Base-by-base conservation (phyloP, 1,140 invertebrate genomes). In the Acromyrmex echinatior region DNA sequence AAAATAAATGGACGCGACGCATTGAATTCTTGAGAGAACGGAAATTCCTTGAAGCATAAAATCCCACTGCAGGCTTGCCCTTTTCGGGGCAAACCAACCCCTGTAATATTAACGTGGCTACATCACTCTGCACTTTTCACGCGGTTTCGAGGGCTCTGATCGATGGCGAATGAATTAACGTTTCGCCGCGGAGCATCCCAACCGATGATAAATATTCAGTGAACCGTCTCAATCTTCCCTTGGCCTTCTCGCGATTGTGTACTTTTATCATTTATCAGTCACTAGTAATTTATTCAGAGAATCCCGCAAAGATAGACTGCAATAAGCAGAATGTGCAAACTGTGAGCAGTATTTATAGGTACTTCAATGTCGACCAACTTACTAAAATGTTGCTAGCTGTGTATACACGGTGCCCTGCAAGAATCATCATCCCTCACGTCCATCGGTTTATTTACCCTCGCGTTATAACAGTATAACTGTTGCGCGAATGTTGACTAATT, bases 131-230 rank as follows among this genome's bases (percentile, higher is more conserved):
- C 80, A 84, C 70, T 84, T 84, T 74, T 84, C 80, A 63, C 56
- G 70, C 39, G 80, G 70, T 62, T 84, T 84, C 45, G 28, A 84
- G 70, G 45, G 25, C 12, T 7, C 53, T 82, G 68, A 74, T 82
- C 80, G 68, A 82, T 82, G 21, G 53, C 80, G 80, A 82, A 82
- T 82, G 56, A 84, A 84, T 81, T 81, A 81, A 81, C 65, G 79
- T 58, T 53, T 71, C 66, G 79, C 28, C 53, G 9, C 70, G 58
- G 9, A 62, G 58, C 70, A 58, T 74, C 45, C 18, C 35, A 16
- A 25, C 39, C 39, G 80, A 18, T 39, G 56, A 84, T 84, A 84
- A 84, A 84, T 74, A 84, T 84, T 84, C 80, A 84, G 56, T 25
- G 80, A 12, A 35, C 1, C 25, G 21, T 74, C 79, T 71, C 51